These are phyloP conservation scores for Pedicia rivosa DNA, from an alignment of 2,888 invertebrate genomes.

Conservation along the genomic window DNA sequence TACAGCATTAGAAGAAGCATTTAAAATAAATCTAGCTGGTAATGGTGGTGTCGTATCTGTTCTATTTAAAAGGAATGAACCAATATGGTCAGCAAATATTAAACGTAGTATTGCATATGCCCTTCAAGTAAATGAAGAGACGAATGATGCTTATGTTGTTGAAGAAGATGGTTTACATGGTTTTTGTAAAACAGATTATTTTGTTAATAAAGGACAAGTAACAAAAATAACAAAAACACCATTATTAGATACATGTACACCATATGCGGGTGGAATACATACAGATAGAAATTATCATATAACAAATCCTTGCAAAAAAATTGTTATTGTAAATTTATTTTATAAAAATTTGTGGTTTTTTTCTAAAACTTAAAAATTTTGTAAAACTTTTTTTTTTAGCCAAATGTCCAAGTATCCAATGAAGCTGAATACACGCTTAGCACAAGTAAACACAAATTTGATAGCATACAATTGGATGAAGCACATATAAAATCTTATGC, in stretches of 20 bases:
- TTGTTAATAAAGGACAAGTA: conserved; percentile 25
- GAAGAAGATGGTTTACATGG: conserved; percentile 38
- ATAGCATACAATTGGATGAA: too few species aligned
- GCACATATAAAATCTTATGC: conserved; percentile 24
- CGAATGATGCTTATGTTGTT: conserved; percentile 29
- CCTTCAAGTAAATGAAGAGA: conserved; percentile 39
- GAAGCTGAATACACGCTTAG: conserved; percentile 27
- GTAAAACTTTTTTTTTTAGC: conserved; percentile 10
- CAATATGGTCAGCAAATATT: conserved; percentile 48
- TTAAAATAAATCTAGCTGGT: background rate
- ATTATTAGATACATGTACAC: conserved; percentile 26
- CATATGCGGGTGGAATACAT: conserved; percentile 28
- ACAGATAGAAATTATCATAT: conserved; percentile 28
- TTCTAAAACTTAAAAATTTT: background rate
- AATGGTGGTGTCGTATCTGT: background rate
- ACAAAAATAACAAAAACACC: conserved; percentile 28
- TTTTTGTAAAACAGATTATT: conserved; percentile 34
- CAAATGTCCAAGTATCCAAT: conserved; percentile 29
- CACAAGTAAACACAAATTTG: conserved; percentile 25
- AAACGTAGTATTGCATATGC: conserved; percentile 49
- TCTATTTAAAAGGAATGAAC: conserved; percentile 28
- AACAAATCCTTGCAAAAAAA: conserved; percentile 22
- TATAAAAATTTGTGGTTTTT: too few species aligned
- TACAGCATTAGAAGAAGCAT: background rate
- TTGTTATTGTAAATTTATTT: background rate